Base-by-base conservation (phyloP, 2,797 vertebrate species). In the Xiphophorus birchmanni region DNA sequence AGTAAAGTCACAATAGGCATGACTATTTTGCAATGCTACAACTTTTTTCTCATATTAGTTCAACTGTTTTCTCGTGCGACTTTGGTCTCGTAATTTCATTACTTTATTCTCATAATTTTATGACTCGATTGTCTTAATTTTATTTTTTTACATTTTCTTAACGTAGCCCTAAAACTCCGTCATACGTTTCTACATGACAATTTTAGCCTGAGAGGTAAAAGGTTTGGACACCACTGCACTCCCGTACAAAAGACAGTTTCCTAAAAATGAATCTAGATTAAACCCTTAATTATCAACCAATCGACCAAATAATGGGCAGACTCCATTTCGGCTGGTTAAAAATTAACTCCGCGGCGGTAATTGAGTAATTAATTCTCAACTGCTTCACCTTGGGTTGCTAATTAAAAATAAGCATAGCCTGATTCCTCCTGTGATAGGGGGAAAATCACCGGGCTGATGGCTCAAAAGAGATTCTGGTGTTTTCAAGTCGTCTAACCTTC, bases 281-380 rank as follows among this genome's bases (percentile, higher is more conserved):
- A 96, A 97, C 96, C 96, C 96, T 96, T 98, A 98, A 99, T 98
- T 98, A 98, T 98, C 98, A 97, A 96, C 96, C 97, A 97, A 97
- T 98, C 97, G 95, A 97, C 97, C 97, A 90, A 93, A 91, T 95
- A 98, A 98, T 97, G 97, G 96, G 96, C 96, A 52, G 96, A 97
- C 97, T 98, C 97, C 96, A 97, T 97, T 98, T 97, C 81, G 96
- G 97, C 97, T 97, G 96, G 96, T 98, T 98, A 97, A 97, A 98
- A 98, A 98, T 99, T 96, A 97, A 98, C 97, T 98, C 96, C 95
- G 95, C 94, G 94, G 94, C 97, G 95, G 96, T 98, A 97, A 98
- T 97, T 97, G 96, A 97, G 97, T 97, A 97, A 99, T 99, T 99
- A 99, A 97, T 95, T 96, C 96, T 97, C 96, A 96, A 96, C 96